Evolutionary conservation across 1,140 invertebrate species (phyloP).

Genomic region (Capitella teleta): DNA sequence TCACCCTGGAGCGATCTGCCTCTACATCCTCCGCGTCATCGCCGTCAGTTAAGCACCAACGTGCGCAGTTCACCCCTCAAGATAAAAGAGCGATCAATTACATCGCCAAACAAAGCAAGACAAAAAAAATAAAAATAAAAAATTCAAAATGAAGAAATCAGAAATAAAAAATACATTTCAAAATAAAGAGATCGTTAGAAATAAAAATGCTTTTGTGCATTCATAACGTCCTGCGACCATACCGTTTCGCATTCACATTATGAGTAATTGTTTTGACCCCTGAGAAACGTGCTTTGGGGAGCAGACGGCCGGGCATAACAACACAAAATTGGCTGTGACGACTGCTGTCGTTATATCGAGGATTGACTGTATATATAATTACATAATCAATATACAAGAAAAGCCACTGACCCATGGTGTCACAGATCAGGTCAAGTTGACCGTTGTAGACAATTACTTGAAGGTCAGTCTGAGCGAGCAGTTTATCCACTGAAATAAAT

Average conservation of each 20-base stretch:
- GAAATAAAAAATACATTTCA: too few species aligned
- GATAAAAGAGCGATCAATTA: too few species aligned
- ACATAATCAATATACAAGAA: neutral
- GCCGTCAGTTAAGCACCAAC: too few species aligned
- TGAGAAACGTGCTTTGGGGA: neutral
- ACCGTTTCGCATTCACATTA: neutral
- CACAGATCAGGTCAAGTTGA: constrained; percentile 12
- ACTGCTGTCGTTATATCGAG: neutral
- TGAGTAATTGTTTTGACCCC: neutral
- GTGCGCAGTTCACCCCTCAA: too few species aligned
- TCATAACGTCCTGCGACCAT: neutral
- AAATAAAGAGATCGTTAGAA: too few species aligned
- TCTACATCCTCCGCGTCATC: too few species aligned
- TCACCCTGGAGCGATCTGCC: too few species aligned
- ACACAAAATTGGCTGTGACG: neutral
- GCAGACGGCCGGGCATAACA: neutral
- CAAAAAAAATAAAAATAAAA: too few species aligned
- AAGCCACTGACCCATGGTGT: constrained; percentile 7
- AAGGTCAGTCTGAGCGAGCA: constrained; percentile 6
- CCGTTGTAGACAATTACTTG: constrained; percentile 13
- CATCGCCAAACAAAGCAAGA: too few species aligned
- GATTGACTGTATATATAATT: neutral
- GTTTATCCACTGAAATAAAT: constrained; percentile 2
- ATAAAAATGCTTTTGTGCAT: too few species aligned
- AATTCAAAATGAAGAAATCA: too few species aligned